Evolutionary conservation across 1,140 invertebrate species (phyloP), one percentile per base, ranked within the genome.

Genomic region (Branchinecta lindahli): DNA sequence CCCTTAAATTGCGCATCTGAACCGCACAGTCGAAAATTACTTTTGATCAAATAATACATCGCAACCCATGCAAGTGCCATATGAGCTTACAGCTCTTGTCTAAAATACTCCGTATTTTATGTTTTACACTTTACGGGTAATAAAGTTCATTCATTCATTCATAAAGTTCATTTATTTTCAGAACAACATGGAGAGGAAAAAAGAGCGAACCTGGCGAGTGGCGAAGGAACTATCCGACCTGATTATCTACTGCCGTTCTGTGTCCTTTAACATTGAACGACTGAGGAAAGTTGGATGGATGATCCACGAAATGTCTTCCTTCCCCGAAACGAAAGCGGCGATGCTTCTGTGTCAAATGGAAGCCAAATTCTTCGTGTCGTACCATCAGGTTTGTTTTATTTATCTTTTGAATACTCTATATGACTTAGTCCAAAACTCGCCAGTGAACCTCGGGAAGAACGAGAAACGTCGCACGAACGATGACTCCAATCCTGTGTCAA

Each of bases 211-310:
- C 0, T 89, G 88, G 80, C 84, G 90, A 68, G 91, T 98, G 74
- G 94, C 94, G 18, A 92, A 95, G 77, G 94, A 98, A 82, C 89
- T 98, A 81, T 97, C 94, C 0, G 91, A 96, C 81, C 81, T 98
- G 7, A 96, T 97, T 69, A 87, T 98, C 67, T 98, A 98, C 77
- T 98, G 93, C 79, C 85, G 90, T 71, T 92, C 94, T 21, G 91
- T 96, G 2, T 85, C 76, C 61, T 92, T 92, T 77, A 87, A 86
- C 74, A 80, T 84, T 66, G 88, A 90, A 6, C 78, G 83, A 74
- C 77, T 88, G 15, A 81, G 81, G 67, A 80, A 78, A 33, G 86
- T 86, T 72, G 85, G 85, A 7, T 88, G 89, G 77, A 82, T 90
- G 18, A 92, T 87, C 78, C 85, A 87, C 76, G 93, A 98, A 79